Conservation (phyloP, 2,113 vertebrate genomes). For the Pipra filicauda region DNA sequence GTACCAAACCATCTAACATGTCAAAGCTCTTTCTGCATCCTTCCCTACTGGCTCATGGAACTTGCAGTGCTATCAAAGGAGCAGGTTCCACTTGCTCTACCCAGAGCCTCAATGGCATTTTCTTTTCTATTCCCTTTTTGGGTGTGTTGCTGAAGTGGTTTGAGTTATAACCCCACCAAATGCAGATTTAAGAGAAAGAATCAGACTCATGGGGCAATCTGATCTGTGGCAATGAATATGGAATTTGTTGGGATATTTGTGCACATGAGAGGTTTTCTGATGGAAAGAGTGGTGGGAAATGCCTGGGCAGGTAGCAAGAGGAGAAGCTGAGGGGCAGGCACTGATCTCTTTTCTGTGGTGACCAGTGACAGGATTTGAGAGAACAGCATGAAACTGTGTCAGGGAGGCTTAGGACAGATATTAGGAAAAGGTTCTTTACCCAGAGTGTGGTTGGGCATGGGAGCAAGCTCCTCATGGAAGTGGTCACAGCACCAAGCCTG, state of each 20-base stretch:
- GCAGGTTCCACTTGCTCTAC: background rate
- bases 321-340: background rate
- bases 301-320: background rate
- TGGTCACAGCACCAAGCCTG: background rate
- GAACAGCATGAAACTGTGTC: background rate
- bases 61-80: background rate
- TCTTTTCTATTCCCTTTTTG: background rate
- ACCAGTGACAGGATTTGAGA: background rate
- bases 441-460: background rate
- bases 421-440: background rate
- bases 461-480: background rate
- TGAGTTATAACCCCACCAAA: background rate
- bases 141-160: background rate
- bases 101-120: background rate
- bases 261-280: background rate
- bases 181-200: background rate
- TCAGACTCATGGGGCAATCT: background rate
- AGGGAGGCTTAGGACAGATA: background rate
- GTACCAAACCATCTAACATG: background rate
- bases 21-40: background rate
- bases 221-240: background rate
- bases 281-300: background rate
- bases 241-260: background rate
- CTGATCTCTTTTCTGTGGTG: background rate
- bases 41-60: background rate